Evolutionary conservation across 2,888 invertebrate species (phyloP), one percentile per base, ranked within the genome.

Genomic region (Athripsodes cinereus): DNA sequence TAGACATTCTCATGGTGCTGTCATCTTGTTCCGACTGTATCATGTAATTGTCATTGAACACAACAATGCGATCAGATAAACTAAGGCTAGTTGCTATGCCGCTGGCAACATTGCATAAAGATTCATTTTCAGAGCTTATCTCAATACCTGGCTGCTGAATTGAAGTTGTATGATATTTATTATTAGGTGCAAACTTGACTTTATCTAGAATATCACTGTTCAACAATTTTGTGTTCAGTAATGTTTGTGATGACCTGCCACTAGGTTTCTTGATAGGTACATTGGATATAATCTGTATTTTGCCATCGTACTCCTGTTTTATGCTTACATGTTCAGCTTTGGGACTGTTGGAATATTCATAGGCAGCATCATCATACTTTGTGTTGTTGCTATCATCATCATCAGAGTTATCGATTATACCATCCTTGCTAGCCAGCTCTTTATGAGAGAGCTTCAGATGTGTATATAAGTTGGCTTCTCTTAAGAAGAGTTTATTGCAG

Each of bases 401-500:
- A 64, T 78, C 79, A 1, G 72, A 72, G 62, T 79, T 78, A 60
- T 81, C 80, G 64, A 86, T 81, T 16, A 87, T 80, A 11, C 86
- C 87, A 72, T 87, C 86, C 64, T 75, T 75, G 52, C 78, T 74
- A 0, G 86, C 87, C 64, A 83, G 81, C 55, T 78, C 76, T 68
- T 82, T 82, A 67, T 90, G 90, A 66, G 79, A 73, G 16, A 79
- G 74, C 69, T 85, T 83, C 66, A 90, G 79, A 68, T 90, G 90
- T 2, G 82, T 80, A 71, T 88, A 88, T 35, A 91, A 74, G 69
- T 85, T 85, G 21, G 81, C 75, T 62, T 85, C 82, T 22, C 88
- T 80, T 22, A 83, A 80, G 69, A 90, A 90, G 58, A 81, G 76
- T 69, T 87, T 89, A 57, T 82, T 81, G 69, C 92, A 93, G 68